A percentile compares a stretch with the other conserved stretches of the same genome.
phyloP scores from a whole-genome alignment of 2,888 invertebrate genomes.

The Plebejus anna region DNA sequence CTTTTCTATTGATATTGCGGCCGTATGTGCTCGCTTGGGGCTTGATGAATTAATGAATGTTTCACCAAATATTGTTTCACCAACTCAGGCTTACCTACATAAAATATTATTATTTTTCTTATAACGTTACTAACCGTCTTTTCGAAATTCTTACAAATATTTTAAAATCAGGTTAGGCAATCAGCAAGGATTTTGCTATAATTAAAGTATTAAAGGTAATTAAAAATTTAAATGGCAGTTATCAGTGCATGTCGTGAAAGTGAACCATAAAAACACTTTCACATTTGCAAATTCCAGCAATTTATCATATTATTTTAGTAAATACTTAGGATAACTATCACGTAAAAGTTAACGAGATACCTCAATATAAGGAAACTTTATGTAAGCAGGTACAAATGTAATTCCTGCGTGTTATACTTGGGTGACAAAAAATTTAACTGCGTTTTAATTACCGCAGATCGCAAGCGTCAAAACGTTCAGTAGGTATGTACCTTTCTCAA shows the following conservation, averaged over 20 bases:
- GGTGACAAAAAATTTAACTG: neutral
- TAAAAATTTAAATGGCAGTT: neutral
- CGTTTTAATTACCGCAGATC: neutral
- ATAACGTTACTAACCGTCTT: neutral
- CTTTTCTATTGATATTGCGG: no score
- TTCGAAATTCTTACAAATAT: neutral
- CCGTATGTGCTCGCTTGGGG: no score
- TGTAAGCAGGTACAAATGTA: neutral
- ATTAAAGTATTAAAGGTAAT: neutral
- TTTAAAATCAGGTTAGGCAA: neutral
- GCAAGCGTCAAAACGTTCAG: neutral
- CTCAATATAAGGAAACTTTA: neutral
- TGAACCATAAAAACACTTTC: neutral
- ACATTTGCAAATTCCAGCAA: conserved; percentile 2
- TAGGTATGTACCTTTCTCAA: neutral
- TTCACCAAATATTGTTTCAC: no score
- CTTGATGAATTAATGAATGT: no score
- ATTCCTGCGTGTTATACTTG: neutral
- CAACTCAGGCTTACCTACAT: no score
- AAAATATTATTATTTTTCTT: no score
- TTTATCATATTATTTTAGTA: neutral
- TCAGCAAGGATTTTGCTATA: neutral
- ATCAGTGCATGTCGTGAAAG: conserved; percentile 14
- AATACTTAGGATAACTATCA: neutral
- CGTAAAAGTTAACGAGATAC: neutral